These are phyloP conservation scores for Pseudomyrmex sp. DNA, from an alignment of 1,140 invertebrate genomes.

Conservation along the genomic window DNA sequence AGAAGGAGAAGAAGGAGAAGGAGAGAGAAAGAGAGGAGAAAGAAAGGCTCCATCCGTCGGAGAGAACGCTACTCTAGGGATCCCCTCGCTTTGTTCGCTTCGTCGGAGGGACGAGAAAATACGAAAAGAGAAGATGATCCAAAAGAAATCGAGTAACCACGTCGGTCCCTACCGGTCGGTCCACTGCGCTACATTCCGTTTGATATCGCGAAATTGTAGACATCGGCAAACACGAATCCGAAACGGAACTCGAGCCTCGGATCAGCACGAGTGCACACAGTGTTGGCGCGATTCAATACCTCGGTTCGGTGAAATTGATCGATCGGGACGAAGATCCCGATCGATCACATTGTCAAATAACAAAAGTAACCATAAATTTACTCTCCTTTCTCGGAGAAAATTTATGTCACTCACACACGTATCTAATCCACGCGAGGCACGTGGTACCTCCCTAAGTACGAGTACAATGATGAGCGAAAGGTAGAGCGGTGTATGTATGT, in stretches of 20 bases:
- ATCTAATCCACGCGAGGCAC: constrained; percentile 53
- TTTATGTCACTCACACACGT: constrained; percentile 42
- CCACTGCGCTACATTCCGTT: constrained; percentile 23
- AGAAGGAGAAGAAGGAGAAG: constrained; percentile 31
- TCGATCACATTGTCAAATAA: not conserved
- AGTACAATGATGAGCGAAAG: constrained; percentile 63
- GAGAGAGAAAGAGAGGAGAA: constrained; percentile 50
- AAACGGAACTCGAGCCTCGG: not conserved
- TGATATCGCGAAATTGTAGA: constrained; percentile 47
- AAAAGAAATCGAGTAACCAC: constrained; percentile 23
- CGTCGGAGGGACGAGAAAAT: constrained; percentile 65
- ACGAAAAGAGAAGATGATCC: constrained; percentile 50
- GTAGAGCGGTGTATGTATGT: constrained; percentile 50
- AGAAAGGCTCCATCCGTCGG: constrained; percentile 58
- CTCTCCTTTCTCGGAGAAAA: constrained; percentile 13
- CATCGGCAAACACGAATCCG: constrained; percentile 4
- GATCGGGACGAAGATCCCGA: not conserved
- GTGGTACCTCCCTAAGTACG: constrained; percentile 26
- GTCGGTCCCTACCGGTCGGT: constrained; percentile 19
- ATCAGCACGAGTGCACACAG: not conserved
- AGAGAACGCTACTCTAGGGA: constrained; percentile 66
- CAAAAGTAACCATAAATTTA: not conserved
- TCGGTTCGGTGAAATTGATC: not conserved
- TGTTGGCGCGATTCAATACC: not conserved
- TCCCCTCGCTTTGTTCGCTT: constrained; percentile 74